Evolutionary conservation across 2,113 vertebrate genomes (phyloP).

Genomic region (Cyanoramphus novaezelandiae): DNA sequence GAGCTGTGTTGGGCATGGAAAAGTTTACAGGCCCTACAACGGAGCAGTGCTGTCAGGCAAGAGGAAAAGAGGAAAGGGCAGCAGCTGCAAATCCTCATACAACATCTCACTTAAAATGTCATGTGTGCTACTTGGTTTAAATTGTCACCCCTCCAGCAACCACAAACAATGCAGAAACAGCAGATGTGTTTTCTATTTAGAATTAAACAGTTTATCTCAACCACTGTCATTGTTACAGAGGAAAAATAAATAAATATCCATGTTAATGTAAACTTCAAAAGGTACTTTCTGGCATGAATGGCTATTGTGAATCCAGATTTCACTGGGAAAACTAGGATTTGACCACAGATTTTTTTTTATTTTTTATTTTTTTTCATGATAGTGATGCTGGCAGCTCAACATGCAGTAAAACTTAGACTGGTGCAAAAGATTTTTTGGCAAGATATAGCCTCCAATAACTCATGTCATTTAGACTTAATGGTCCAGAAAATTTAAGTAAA

Average conservation of each 20-base stretch:
- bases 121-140: slow-evolving; percentile 85
- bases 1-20: not conserved
- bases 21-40: not conserved
- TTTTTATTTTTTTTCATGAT: slow-evolving; percentile 23
- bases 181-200: slow-evolving; percentile 92
- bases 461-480: slow-evolving; percentile 79
- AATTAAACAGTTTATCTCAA: slow-evolving; percentile 87
- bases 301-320: slow-evolving; percentile 74
- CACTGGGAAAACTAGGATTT: slow-evolving; percentile 78
- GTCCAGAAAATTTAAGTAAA: slow-evolving; percentile 84
- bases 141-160: slow-evolving; percentile 87
- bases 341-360: slow-evolving; percentile 64
- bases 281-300: slow-evolving; percentile 79
- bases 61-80: slow-evolving; percentile 50
- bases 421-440: slow-evolving; percentile 81
- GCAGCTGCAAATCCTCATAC: slow-evolving; percentile 86
- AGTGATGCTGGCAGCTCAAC: slow-evolving; percentile 75
- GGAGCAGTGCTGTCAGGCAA: not conserved
- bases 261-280: slow-evolving; percentile 88
- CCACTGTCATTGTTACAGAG: slow-evolving; percentile 85
- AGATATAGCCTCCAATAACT: slow-evolving; percentile 80
- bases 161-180: slow-evolving; percentile 84
- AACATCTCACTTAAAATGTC: slow-evolving; percentile 88
- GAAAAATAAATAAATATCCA: slow-evolving; percentile 88
- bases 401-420: slow-evolving; percentile 75